phyloP scores from a whole-genome alignment of 2,888 invertebrate species.

The Polietes domitor region DNA sequence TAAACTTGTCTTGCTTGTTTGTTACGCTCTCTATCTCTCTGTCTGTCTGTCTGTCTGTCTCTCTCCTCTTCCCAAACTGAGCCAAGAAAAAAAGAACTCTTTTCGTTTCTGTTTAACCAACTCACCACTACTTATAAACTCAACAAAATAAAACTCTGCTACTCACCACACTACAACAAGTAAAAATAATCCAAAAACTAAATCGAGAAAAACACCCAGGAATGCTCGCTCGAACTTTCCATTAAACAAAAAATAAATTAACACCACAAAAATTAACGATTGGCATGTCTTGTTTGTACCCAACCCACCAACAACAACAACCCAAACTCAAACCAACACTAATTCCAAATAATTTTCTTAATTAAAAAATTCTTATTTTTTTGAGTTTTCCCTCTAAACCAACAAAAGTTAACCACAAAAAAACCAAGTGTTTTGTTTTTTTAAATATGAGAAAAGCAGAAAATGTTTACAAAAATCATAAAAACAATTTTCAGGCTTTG shows the following conservation, averaged over 20 bases:
- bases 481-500: slow-evolving; percentile 79
- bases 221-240: not conserved
- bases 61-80: not conserved
- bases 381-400: slow-evolving; percentile 26
- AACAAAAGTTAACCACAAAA: slow-evolving; percentile 16
- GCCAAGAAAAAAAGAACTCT: slow-evolving; percentile 44
- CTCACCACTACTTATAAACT: slow-evolving; percentile 65
- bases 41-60: not conserved
- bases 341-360: slow-evolving; percentile 32
- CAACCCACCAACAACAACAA: not conserved
- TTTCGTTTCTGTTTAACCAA: slow-evolving; percentile 56
- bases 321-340: slow-evolving; percentile 30
- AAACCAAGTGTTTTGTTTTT: slow-evolving; percentile 21
- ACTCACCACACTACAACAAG: slow-evolving; percentile 47
- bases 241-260: not conserved
- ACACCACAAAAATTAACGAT: not conserved
- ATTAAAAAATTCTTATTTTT: not conserved
- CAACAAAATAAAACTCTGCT: slow-evolving; percentile 46
- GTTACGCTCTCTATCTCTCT: not conserved
- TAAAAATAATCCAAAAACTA: not conserved
- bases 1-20: slow-evolving; percentile 20
- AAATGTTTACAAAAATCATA: slow-evolving; percentile 72
- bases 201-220: not conserved
- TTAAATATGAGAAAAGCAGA: slow-evolving; percentile 42
- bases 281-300: not conserved